Percentiles rank a stretch among this genome's conserved stretches.
These are phyloP conservation scores for Diachasmimorpha longicaudata DNA, from an alignment of 1,140 invertebrate genomes.

Conservation along the genomic window DNA sequence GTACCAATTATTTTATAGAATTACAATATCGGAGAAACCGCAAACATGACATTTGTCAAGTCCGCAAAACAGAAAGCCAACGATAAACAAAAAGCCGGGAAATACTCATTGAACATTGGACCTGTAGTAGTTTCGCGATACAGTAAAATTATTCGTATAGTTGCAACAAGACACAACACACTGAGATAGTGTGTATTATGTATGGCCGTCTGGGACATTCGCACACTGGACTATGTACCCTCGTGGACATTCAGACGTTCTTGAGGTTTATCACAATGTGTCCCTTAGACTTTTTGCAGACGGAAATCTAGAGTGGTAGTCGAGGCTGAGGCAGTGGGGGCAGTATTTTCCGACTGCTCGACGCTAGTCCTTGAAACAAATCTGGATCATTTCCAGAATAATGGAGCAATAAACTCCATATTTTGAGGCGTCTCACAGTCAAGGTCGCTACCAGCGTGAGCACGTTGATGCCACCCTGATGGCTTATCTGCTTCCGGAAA, in stretches of 20 bases:
- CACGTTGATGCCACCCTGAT: too few relatives aligned
- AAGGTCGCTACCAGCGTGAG: too few relatives aligned
- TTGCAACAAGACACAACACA: neutral
- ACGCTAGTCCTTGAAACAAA: too few relatives aligned
- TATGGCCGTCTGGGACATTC: neutral
- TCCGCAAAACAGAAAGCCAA: neutral
- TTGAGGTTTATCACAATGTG: neutral
- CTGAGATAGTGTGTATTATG: neutral
- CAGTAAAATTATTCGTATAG: neutral
- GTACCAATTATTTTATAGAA: too few relatives aligned
- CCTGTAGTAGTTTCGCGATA: neutral
- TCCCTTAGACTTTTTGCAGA: too few relatives aligned
- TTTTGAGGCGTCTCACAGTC: too few relatives aligned
- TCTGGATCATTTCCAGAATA: too few relatives aligned
- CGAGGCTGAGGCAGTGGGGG: too few relatives aligned
- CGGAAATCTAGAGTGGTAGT: too few relatives aligned
- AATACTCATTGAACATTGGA: neutral
- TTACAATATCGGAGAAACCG: neutral
- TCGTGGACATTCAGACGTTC: neutral
- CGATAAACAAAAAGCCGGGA: neutral
- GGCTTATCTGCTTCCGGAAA: too few relatives aligned
- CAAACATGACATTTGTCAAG: neutral
- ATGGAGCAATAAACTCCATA: too few relatives aligned
- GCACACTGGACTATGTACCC: neutral
- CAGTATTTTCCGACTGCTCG: too few relatives aligned